Evolutionary conservation across 1,140 invertebrate species (phyloP), one percentile per base, ranked within the genome.

Genomic region (Lepidurus packardi): DNA sequence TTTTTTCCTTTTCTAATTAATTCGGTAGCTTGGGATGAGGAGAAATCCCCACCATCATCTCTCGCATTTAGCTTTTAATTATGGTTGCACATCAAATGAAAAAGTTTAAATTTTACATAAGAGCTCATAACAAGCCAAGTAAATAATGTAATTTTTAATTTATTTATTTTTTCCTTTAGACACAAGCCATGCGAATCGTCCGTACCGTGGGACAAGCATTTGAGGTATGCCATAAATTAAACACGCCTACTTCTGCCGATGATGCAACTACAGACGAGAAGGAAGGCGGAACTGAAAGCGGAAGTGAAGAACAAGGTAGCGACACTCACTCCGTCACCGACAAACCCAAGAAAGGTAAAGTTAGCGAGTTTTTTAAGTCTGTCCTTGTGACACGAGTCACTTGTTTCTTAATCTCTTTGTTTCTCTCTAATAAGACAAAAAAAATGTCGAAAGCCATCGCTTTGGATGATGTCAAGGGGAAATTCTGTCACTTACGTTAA

Each of bases 121-220:
- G 34, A 34, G 34, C 42, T 75, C 42, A 75, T 75, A 13, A 16
- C 16, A 16, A 34, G 74, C 6, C 74, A 74, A 25, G 34, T 34
- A 43, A 43, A 43, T 78, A 43, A 42, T 78, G 7, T 74, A 25
- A 25, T 75, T 75, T 0, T 24, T 41, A 65, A 42, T 80, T 24
- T 81, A n/a, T n/a, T n/a, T n/a, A n/a, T 81, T 82, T 85, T 80
- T 81, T 81, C 80, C 88, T 89, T 73, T 90, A 99, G 97, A 97
- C 92, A 86, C 96, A 98, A 88, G 97, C 97, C 6, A 97, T 98
- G 94, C 89, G 93, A 82, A 94, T 99, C 81, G 97, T 99, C 53
- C 89, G 97, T 82, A 99, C 97, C 0, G 96, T 99, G 80, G 97
- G 97, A 44, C 97, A 99, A 87, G 97, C 97, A 24, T 99, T 99